phyloP scores from a whole-genome alignment of 1,140 invertebrate genomes.

The Drosophila virilis region DNA sequence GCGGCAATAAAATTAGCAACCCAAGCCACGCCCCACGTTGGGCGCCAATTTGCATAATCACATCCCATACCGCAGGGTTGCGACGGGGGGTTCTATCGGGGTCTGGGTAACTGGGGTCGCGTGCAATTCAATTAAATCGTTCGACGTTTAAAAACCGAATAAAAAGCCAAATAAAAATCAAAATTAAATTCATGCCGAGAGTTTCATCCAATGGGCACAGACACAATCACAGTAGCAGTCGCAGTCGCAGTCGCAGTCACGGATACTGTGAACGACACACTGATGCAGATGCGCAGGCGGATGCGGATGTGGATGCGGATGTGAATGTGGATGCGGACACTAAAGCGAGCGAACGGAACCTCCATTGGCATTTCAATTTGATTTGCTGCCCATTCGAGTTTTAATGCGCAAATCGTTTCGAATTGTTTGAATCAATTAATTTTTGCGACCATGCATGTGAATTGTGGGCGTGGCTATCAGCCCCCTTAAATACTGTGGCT shows the following conservation, averaged over 20 bases:
- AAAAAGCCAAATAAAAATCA: slow-evolving; percentile 74
- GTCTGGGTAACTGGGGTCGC: slow-evolving; percentile 30
- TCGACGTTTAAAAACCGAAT: slow-evolving; percentile 66
- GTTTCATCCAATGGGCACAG: slow-evolving; percentile 31
- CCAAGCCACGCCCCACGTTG: slow-evolving; percentile 24
- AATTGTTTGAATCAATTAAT: slow-evolving; percentile 56
- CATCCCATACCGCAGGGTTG: slow-evolving; percentile 1
- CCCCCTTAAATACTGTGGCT: neutral
- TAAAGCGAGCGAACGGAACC: slow-evolving; percentile 16
- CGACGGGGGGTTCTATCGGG: neutral
- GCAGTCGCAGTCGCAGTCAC: neutral
- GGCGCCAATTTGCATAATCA: slow-evolving; percentile 48
- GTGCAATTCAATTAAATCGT: slow-evolving; percentile 72
- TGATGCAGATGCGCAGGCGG: neutral
- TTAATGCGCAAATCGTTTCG: slow-evolving; percentile 55
- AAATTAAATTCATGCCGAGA: slow-evolving; percentile 68
- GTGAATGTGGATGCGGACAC: slow-evolving; percentile 8
- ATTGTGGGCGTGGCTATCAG: slow-evolving; percentile 12
- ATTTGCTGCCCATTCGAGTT: slow-evolving; percentile 54
- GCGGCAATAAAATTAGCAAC: slow-evolving; percentile 43
- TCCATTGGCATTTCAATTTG: slow-evolving; percentile 72
- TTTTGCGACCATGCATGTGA: slow-evolving; percentile 38
- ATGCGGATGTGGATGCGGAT: slow-evolving; percentile 10
- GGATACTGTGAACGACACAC: neutral
- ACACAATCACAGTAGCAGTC: neutral